phyloP scores from a whole-genome alignment of 1,140 invertebrate species.

The Sesamia nonagrioides region DNA sequence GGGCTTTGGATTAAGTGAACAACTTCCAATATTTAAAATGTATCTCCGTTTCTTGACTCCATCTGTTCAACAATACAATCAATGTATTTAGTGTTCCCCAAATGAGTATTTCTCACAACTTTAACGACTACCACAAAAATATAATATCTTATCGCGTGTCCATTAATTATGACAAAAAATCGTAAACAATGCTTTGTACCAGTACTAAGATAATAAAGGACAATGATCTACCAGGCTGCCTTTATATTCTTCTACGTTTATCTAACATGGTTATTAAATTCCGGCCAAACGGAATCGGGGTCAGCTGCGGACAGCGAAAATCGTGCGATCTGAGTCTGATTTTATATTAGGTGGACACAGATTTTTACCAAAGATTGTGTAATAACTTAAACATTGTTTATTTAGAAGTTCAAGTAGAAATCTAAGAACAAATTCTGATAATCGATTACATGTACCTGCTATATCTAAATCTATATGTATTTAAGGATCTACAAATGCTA shows the following conservation, averaged over 20 bases:
- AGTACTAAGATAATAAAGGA: constrained; percentile 14
- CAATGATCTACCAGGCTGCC: constrained; percentile 18
- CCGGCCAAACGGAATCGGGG: neutral
- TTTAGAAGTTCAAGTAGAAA: neutral
- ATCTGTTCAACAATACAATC: neutral
- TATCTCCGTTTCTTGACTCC: neutral
- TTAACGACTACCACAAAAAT: neutral
- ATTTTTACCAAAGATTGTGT: neutral
- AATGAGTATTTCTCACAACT: constrained; percentile 12
- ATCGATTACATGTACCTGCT: neutral
- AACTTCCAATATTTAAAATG: neutral
- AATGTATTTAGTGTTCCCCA: neutral
- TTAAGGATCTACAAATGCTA: neutral
- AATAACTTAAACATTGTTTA: neutral
- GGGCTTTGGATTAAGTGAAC: neutral
- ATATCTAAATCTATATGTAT: too few relatives aligned
- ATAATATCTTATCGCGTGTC: constrained; percentile 35
- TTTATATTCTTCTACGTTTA: constrained; percentile 10
- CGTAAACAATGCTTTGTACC: constrained; percentile 32
- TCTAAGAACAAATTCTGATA: neutral
- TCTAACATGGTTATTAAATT: constrained; percentile 40
- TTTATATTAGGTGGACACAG: neutral
- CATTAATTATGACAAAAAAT: constrained; percentile 45
- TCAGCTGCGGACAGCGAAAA: constrained; percentile 8
- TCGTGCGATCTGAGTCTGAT: neutral